A percentile compares a stretch with the other conserved stretches of the same genome.
phyloP scores from a whole-genome alignment of 1,140 invertebrate species.

The Lamellibrachia luymesi region DNA sequence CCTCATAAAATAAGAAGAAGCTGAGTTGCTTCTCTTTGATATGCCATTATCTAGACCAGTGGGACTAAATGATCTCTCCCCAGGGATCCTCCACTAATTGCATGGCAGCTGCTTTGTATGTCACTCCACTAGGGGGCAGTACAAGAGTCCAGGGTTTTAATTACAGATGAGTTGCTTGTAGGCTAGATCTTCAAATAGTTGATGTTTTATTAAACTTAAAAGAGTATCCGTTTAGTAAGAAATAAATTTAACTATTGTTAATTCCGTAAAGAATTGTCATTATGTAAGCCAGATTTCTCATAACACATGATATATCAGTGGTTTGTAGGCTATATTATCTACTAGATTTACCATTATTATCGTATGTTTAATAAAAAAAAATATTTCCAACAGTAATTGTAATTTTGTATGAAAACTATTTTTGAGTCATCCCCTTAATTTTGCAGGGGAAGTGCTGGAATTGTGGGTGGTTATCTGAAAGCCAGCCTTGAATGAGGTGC shows the following conservation, averaged over 20 bases:
- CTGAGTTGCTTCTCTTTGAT: background rate
- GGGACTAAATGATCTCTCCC: background rate
- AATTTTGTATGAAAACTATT: background rate
- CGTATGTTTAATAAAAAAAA: background rate
- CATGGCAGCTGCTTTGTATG: background rate
- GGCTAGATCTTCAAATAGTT: background rate
- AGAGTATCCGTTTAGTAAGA: no score
- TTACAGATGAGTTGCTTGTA: background rate
- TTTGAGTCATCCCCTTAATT: background rate
- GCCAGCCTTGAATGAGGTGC: background rate
- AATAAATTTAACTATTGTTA: background rate
- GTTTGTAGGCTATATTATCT: no score
- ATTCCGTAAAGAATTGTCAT: background rate
- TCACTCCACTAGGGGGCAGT: background rate
- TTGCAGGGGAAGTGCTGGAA: background rate
- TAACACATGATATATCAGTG: no score
- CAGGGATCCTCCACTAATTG: background rate
- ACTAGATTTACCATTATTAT: background rate
- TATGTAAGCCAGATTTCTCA: background rate
- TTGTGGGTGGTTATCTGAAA: background rate
- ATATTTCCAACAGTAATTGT: background rate
- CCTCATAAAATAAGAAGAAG: background rate
- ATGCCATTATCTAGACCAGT: background rate
- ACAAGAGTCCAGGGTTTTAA: background rate
- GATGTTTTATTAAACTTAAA: background rate